A percentile compares a stretch with the other conserved stretches of the same genome.
phyloP scores from a whole-genome alignment of 2,113 vertebrate genomes.

The Microcebus murinus region DNA sequence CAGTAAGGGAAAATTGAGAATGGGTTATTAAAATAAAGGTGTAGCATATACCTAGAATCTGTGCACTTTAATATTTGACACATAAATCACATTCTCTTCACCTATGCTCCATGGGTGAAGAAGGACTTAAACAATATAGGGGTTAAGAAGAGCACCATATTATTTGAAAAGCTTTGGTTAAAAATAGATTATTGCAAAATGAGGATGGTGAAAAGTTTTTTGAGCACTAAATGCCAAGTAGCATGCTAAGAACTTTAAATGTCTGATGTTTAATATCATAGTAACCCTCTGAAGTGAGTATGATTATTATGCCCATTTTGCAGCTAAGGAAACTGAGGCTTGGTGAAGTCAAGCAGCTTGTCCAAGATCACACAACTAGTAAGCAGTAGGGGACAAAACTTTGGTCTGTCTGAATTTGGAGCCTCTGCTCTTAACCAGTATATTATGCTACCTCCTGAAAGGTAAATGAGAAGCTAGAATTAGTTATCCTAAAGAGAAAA shows the following conservation, averaged over 20 bases:
- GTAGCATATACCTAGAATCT: neutral
- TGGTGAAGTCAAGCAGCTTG: neutral
- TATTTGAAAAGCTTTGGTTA: slow-evolving; percentile 45
- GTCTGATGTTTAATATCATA: slow-evolving; percentile 38
- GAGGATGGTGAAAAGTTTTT: slow-evolving; percentile 23
- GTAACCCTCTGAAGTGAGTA: neutral
- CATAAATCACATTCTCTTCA: neutral
- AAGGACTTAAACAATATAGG: neutral
- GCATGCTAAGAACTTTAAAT: slow-evolving; percentile 10
- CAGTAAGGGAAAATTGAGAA: neutral
- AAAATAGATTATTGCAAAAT: slow-evolving; percentile 29
- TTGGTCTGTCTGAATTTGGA: slow-evolving; percentile 28
- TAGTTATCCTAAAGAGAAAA: slow-evolving; percentile 43
- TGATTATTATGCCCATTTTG: neutral
- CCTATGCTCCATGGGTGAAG: neutral
- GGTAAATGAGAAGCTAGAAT: slow-evolving; percentile 3
- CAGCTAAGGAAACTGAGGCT: slow-evolving; percentile 2
- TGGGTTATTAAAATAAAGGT: slow-evolving; percentile 20
- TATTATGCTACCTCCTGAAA: neutral
- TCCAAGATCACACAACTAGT: neutral
- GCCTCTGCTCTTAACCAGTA: neutral
- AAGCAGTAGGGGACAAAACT: slow-evolving; percentile 10
- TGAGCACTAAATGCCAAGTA: neutral
- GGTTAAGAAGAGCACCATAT: neutral
- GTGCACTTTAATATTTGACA: neutral